These are phyloP conservation scores for Andrena dorsata DNA, from an alignment of 2,888 invertebrate genomes.

Conservation along the genomic window DNA sequence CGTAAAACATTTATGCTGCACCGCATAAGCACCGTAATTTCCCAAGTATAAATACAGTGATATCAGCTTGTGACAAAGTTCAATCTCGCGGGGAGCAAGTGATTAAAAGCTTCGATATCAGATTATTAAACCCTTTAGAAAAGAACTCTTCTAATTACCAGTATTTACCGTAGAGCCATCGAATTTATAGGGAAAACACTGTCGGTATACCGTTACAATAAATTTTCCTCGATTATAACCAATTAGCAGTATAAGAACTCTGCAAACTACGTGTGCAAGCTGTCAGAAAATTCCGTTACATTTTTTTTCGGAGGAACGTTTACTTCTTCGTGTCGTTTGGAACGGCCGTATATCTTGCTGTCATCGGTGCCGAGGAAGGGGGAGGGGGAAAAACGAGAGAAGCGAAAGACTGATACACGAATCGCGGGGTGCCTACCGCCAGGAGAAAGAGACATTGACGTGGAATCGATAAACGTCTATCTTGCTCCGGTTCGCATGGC, in stretches of 20 bases:
- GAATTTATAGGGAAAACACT: too few relatives aligned
- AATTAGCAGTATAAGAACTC: too few relatives aligned
- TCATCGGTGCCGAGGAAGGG: background rate
- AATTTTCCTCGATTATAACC: background rate
- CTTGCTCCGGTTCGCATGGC: constrained; percentile 58
- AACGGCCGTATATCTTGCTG: constrained; percentile 17
- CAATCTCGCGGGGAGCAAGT: too few relatives aligned
- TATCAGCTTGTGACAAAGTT: too few relatives aligned
- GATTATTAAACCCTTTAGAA: too few relatives aligned
- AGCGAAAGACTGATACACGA: constrained; percentile 39
- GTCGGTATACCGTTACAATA: too few relatives aligned
- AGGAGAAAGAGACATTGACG: constrained; percentile 58
- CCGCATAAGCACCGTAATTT: background rate
- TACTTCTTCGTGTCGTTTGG: constrained; percentile 1
- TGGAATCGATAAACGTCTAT: constrained; percentile 65
- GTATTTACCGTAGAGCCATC: too few relatives aligned
- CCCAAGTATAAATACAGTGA: background rate
- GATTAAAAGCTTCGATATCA: too few relatives aligned
- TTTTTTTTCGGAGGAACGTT: constrained; percentile 10
- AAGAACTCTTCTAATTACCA: too few relatives aligned
- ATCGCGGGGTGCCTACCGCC: constrained; percentile 15
- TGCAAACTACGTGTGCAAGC: background rate
- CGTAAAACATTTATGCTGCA: background rate
- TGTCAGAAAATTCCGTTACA: background rate
- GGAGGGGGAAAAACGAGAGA: background rate